Evolutionary conservation across 2,888 invertebrate genomes (phyloP).

Genomic region (Cryptocheilus praepositus): DNA sequence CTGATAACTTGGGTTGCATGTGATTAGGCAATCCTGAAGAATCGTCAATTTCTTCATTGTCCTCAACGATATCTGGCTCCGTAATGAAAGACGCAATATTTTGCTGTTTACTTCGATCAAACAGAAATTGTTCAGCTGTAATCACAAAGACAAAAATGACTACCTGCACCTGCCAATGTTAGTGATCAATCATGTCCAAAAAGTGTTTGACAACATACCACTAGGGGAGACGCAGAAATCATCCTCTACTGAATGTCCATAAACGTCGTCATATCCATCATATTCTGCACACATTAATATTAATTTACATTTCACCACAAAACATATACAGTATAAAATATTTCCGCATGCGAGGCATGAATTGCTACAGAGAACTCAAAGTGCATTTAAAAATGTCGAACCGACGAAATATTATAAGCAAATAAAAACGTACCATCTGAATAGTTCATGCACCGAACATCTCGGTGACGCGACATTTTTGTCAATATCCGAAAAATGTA

Average conservation of each 20-base stretch:
- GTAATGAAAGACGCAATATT: conserved; percentile 85
- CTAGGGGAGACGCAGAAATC: conserved; percentile 93
- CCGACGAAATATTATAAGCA: conserved; percentile 1
- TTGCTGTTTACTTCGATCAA: conserved; percentile 85
- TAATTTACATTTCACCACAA: conserved; percentile 15
- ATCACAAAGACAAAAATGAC: conserved; percentile 11
- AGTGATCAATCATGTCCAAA: too few relatives aligned
- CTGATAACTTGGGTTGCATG: conserved; percentile 78
- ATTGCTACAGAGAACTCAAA: too few relatives aligned
- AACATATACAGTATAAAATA: background rate
- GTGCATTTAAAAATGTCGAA: background rate
- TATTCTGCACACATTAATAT: conserved; percentile 78
- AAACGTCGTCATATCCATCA: conserved; percentile 92
- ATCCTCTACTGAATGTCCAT: conserved; percentile 96
- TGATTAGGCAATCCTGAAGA: conserved; percentile 62
- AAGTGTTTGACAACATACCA: conserved; percentile 75
- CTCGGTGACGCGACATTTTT: conserved; percentile 91
- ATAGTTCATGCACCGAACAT: conserved; percentile 89
- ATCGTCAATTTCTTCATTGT: conserved; percentile 75
- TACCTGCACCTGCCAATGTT: background rate
- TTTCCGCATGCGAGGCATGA: background rate
- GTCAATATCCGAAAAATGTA: background rate
- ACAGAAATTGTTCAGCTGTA: conserved; percentile 86
- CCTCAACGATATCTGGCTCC: conserved; percentile 82
- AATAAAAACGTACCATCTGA: conserved; percentile 80